These are phyloP conservation scores for Enteromius paludinosus DNA, from an alignment of 2,797 vertebrate species.

Conservation along the genomic window DNA sequence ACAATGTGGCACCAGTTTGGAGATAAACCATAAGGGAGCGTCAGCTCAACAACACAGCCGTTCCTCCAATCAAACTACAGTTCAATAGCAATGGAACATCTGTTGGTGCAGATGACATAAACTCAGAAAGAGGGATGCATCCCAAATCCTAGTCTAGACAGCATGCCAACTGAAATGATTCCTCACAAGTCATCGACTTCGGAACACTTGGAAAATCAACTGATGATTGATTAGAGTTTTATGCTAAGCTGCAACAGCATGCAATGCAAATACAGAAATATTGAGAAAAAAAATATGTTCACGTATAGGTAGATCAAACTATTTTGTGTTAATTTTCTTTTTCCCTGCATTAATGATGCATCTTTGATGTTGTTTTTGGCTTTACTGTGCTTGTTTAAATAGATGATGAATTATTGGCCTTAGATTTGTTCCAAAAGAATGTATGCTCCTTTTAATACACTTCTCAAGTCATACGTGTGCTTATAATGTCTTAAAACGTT, in stretches of 20 bases:
- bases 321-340: not conserved
- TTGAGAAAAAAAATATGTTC: not conserved
- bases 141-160: not conserved
- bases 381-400: not conserved
- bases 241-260: no score
- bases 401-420: not conserved
- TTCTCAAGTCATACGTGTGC: not conserved
- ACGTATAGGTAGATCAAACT: not conserved
- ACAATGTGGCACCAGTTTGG: not conserved
- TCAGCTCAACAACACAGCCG: not conserved
- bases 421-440: not conserved
- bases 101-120: not conserved
- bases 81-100: not conserved
- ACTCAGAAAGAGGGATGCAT: not conserved
- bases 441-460: not conserved
- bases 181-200: no score
- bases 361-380: not conserved
- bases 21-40: constrained; percentile 6
- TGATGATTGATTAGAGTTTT: not conserved
- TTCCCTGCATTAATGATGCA: no score
- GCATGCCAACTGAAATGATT: not conserved
- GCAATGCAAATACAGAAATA: not conserved
- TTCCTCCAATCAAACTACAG: not conserved
- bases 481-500: not conserved
- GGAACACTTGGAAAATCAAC: not conserved